Percentiles rank a stretch among this genome's conserved stretches.
Evolutionary conservation across 2,888 invertebrate species (phyloP).

Genomic region (Synergus laeviventris): DNA sequence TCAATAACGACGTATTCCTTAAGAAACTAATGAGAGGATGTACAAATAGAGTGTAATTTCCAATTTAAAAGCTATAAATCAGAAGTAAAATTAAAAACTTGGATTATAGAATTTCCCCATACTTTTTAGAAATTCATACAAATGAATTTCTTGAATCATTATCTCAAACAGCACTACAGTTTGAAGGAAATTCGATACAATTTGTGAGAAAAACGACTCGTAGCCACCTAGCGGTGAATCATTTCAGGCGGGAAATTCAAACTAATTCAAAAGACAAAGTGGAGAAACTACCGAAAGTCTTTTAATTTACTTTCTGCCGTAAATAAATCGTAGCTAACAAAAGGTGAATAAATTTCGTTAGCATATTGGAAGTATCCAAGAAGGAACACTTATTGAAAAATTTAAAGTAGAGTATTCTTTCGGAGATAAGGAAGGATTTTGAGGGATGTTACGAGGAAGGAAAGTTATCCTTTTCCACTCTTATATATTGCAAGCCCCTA

Average conservation of each 20-base stretch:
- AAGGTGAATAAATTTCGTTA: background rate
- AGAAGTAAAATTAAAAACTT: too few species aligned
- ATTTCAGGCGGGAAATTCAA: background rate
- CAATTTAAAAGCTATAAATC: too few species aligned
- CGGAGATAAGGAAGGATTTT: background rate
- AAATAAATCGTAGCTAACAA: background rate
- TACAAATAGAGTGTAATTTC: too few species aligned
- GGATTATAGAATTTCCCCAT: too few species aligned
- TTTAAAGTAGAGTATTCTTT: conserved; percentile 23
- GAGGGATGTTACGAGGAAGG: background rate
- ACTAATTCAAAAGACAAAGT: background rate
- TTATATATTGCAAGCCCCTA: background rate
- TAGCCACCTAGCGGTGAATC: background rate
- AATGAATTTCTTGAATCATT: too few species aligned
- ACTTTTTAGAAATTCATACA: too few species aligned
- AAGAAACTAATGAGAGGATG: too few species aligned
- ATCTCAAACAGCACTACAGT: too few species aligned
- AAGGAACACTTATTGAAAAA: background rate
- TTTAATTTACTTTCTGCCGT: background rate
- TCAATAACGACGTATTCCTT: too few species aligned
- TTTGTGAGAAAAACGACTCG: background rate
- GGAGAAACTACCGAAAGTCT: background rate
- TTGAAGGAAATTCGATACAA: too few species aligned
- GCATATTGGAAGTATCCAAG: background rate
- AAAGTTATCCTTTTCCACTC: conserved; percentile 19